Evolutionary conservation across 2,113 vertebrate species (phyloP).

Genomic region (Strix aluco): DNA sequence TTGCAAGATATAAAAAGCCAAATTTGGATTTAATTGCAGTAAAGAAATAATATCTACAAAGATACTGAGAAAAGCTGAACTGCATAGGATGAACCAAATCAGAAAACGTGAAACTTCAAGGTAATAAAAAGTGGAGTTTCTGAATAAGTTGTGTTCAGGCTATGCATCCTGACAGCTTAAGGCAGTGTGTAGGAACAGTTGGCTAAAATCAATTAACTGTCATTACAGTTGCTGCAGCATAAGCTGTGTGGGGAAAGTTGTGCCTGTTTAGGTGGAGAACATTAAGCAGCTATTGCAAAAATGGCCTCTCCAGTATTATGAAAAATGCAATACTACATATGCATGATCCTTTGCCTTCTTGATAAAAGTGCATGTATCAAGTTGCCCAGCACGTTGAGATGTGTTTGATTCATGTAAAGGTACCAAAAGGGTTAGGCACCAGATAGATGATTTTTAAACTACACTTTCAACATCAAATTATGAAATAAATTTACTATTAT

Average conservation of each 20-base stretch:
- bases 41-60: background rate
- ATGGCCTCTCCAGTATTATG: background rate
- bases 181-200: background rate
- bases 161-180: rapidly evolving
- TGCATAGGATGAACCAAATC: background rate
- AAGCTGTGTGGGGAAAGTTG: background rate
- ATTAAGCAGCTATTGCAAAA: background rate
- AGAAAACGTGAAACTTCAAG: background rate
- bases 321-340: background rate
- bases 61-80: background rate
- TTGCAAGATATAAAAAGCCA: background rate
- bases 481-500: background rate
- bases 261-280: background rate
- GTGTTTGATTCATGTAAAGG: background rate
- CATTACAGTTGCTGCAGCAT: background rate
- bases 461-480: background rate
- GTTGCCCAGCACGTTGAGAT: background rate
- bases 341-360: background rate
- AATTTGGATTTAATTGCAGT: background rate
- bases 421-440: background rate
- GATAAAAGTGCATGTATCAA: background rate
- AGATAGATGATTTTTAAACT: background rate
- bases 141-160: background rate
- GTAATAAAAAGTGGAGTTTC: background rate
- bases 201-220: background rate